These are phyloP conservation scores for Andrena flavipes DNA, from an alignment of 2,888 invertebrate genomes.

Conservation along the genomic window DNA sequence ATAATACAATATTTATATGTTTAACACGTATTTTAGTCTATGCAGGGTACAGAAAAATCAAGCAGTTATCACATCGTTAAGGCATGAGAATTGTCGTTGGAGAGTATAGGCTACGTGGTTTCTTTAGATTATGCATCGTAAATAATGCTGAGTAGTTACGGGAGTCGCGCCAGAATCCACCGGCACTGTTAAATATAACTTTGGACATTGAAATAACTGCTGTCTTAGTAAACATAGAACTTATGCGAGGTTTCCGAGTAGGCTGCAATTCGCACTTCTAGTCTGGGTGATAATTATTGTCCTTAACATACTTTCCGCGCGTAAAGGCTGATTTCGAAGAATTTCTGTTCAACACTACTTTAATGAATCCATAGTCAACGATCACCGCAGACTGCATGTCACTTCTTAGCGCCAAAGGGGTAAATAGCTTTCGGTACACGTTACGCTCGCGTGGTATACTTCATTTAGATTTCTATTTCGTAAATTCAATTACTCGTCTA, in stretches of 20 bases:
- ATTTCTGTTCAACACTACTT: too few species aligned
- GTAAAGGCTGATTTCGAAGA: too few species aligned
- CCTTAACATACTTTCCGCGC: background rate
- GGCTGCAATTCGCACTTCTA: slow-evolving; percentile 24
- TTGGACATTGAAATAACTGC: slow-evolving; percentile 63
- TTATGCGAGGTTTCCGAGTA: slow-evolving; percentile 47
- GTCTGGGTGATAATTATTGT: slow-evolving; percentile 23
- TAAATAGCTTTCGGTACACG: too few species aligned
- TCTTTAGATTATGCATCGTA: slow-evolving; percentile 56
- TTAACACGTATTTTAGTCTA: background rate
- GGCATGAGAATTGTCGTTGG: background rate
- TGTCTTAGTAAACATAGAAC: slow-evolving; percentile 68
- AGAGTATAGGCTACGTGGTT: slow-evolving; percentile 38
- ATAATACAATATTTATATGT: background rate
- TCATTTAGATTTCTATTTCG: background rate
- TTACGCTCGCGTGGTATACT: background rate
- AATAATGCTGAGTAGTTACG: slow-evolving; percentile 71
- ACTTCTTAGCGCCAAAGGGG: too few species aligned
- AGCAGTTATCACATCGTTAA: slow-evolving; percentile 19
- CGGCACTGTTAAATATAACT: slow-evolving; percentile 78
- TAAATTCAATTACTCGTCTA: background rate
- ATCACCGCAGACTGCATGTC: too few species aligned
- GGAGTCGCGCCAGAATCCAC: slow-evolving; percentile 76
- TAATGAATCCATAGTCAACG: too few species aligned
- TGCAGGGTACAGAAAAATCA: background rate